These are phyloP conservation scores for Chiridota heheva DNA, from an alignment of 35 echinoderm and acorn worm species.

Conservation along the genomic window DNA sequence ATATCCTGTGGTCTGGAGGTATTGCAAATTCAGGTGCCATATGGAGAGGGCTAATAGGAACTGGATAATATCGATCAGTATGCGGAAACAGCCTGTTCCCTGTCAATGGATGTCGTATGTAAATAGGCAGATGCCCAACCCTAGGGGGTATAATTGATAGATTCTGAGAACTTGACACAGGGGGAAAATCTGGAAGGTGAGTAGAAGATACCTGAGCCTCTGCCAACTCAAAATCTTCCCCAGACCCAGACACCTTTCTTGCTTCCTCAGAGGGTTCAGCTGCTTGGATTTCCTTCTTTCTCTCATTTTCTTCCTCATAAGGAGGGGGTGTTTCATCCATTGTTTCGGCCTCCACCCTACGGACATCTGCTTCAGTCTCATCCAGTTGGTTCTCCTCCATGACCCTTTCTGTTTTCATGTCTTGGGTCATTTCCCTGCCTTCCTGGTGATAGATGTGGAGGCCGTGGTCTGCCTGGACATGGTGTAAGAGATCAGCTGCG, in stretches of 20 bases:
- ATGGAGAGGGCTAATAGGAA: constrained; percentile 5
- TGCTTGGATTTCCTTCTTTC: constrained; percentile 7
- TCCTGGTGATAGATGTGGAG: constrained; percentile 87
- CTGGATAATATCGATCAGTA: constrained; percentile 26
- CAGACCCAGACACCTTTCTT: too few species aligned
- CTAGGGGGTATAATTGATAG: constrained; percentile 26
- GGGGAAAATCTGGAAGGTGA: neutral
- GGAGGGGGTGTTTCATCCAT: neutral
- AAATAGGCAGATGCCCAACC: constrained; percentile 35
- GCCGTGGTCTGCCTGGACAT: constrained; percentile 90
- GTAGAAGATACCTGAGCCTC: constrained; percentile 33
- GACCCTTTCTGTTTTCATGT: neutral
- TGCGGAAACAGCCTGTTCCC: constrained; percentile 6
- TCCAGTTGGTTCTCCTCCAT: constrained; percentile 4
- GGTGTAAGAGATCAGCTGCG: constrained; percentile 72
- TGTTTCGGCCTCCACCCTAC: constrained; percentile 1
- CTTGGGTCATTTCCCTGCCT: constrained; percentile 27
- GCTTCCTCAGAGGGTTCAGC: too few species aligned
- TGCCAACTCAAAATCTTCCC: too few species aligned
- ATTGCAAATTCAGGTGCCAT: too few species aligned
- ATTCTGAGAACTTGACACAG: constrained; percentile 20
- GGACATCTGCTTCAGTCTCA: neutral
- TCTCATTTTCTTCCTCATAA: neutral
- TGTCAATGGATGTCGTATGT: constrained; percentile 41
- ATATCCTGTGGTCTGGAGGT: constrained; percentile 26